Conservation (phyloP, 2,888 invertebrate species). For the Uropetala carovei region DNA sequence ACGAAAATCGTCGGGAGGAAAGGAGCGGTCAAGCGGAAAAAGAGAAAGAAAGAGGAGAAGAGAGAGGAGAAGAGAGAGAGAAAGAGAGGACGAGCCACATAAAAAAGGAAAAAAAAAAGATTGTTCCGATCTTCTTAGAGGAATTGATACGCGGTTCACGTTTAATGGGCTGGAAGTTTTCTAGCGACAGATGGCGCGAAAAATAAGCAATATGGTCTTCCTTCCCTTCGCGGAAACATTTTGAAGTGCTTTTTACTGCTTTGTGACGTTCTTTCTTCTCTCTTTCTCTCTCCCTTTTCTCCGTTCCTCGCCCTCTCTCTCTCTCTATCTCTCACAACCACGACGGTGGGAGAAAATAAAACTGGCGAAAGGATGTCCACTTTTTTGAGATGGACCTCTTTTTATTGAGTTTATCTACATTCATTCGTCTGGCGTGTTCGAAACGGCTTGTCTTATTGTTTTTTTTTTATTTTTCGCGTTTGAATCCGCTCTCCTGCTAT, state of each 20-base stretch:
- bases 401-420: not conserved
- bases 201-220: slow-evolving; percentile 4
- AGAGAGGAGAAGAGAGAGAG: not conserved
- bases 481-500: no score
- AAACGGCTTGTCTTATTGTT: not conserved
- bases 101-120: not conserved
- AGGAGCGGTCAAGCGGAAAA: not conserved
- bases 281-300: not conserved
- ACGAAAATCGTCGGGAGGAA: not conserved
- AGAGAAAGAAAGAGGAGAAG: not conserved
- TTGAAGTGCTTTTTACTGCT: slow-evolving; percentile 6
- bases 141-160: not conserved
- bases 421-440: not conserved
- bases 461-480: no score
- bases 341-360: not conserved
- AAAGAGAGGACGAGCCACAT: not conserved
- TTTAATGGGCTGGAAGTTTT: not conserved
- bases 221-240: not conserved
- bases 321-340: not conserved
- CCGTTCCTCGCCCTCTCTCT: not conserved
- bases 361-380: not conserved
- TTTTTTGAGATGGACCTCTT: not conserved
- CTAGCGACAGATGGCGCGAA: not conserved
- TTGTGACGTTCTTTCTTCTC: not conserved
- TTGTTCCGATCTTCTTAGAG: not conserved